Conservation (phyloP, 2,888 invertebrate species). For the Tetheella fluctuosa region DNA sequence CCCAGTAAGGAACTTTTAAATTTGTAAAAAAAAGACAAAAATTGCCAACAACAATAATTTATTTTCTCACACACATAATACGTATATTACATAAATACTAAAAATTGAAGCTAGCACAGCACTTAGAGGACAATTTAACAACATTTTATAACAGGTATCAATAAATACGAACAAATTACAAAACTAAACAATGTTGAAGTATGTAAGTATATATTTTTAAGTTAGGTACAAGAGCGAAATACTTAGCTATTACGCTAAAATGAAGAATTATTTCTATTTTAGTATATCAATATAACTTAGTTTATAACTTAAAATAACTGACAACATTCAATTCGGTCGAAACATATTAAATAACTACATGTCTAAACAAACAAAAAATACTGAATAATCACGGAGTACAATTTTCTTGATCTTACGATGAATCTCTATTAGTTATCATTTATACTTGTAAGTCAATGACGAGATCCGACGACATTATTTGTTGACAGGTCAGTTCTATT, state of each 20-base stretch:
- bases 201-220: background rate
- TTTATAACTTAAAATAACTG: background rate
- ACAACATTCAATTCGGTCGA: background rate
- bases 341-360: background rate
- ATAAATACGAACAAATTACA: slow-evolving; percentile 25
- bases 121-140: slow-evolving; percentile 42
- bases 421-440: too few relatives aligned
- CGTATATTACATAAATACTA: slow-evolving; percentile 51
- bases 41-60: slow-evolving; percentile 81
- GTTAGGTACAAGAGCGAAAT: too few relatives aligned
- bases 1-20: background rate
- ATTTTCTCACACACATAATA: slow-evolving; percentile 75
- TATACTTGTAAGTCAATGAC: background rate
- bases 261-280: background rate
- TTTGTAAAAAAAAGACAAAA: slow-evolving; percentile 31
- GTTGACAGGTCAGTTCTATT: background rate
- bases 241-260: background rate
- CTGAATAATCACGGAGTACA: background rate
- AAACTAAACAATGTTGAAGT: slow-evolving; percentile 19
- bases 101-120: slow-evolving; percentile 67
- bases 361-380: background rate
- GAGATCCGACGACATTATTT: background rate
- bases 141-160: slow-evolving; percentile 29
- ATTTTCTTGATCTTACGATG: too few relatives aligned
- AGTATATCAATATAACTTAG: background rate